A percentile compares a stretch with the other conserved stretches of the same genome.
Conservation (phyloP, 1,140 invertebrate species). For the Eumaeus atala region DNA sequence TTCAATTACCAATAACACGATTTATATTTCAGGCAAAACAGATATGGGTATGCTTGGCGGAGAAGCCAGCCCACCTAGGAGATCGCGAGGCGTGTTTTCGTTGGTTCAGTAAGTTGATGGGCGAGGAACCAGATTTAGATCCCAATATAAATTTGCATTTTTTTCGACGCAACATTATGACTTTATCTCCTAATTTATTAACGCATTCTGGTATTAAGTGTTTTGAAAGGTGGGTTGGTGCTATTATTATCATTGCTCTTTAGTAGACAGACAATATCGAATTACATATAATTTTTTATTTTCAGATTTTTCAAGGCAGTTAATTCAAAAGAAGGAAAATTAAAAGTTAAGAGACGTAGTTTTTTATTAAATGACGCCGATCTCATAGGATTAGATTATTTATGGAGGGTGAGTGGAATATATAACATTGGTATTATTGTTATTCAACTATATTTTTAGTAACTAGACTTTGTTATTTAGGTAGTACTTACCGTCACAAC, state of each 20-base stretch:
- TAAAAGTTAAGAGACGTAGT: slow-evolving; percentile 88
- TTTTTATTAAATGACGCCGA: slow-evolving; percentile 90
- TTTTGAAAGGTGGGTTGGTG: slow-evolving; percentile 67
- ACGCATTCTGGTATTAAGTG: slow-evolving; percentile 97
- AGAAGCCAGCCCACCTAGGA: slow-evolving; percentile 91
- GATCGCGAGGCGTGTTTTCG: slow-evolving; percentile 98
- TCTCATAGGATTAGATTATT: slow-evolving; percentile 96
- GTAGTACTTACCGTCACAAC: background rate
- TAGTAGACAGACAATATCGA: background rate
- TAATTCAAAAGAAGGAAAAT: slow-evolving; percentile 95
- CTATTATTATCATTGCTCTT: slow-evolving; percentile 16
- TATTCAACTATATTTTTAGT: background rate
- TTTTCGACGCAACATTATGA: slow-evolving; percentile 96
- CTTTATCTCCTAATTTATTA: slow-evolving; percentile 91
- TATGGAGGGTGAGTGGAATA: slow-evolving; percentile 86
- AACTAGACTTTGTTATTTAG: background rate
- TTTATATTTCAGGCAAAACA: slow-evolving; percentile 82
- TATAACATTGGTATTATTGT: background rate
- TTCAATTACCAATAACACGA: too few relatives aligned
- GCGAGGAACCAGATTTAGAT: slow-evolving; percentile 96
- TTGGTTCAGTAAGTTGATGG: slow-evolving; percentile 99
- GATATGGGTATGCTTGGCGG: slow-evolving; percentile 97
- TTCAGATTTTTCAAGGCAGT: slow-evolving; percentile 96
- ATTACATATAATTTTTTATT: slow-evolving; percentile 29
- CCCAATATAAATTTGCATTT: slow-evolving; percentile 97